A percentile compares a stretch with the other conserved stretches of the same genome.
Evolutionary conservation across 2,113 vertebrate species (phyloP).

Genomic region (Variabilichromis moorii): DNA sequence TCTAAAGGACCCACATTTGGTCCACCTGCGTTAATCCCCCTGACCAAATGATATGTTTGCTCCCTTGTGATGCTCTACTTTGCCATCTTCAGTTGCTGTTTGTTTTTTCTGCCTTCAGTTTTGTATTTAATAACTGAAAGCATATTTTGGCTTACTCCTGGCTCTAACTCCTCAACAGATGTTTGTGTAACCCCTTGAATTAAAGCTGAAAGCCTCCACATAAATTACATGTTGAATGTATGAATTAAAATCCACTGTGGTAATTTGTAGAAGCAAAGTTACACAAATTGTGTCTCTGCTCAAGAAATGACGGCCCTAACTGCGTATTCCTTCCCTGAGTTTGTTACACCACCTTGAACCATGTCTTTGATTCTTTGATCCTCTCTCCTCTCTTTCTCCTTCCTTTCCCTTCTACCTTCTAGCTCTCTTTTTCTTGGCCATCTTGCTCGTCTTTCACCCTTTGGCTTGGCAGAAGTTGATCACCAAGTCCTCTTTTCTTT

Average conservation of each 20-base stretch:
- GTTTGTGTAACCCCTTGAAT: background rate
- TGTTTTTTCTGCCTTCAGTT: background rate
- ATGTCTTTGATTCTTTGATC: background rate
- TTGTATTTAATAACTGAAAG: background rate
- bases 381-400: background rate
- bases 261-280: background rate
- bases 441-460: background rate
- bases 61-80: background rate
- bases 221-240: background rate
- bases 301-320: background rate
- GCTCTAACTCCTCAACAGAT: background rate
- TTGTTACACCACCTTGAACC: background rate
- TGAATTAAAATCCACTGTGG: background rate
- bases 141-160: background rate
- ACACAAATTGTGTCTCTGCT: background rate
- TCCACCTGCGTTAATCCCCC: fast-evolving
- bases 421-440: background rate
- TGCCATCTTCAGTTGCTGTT: background rate
- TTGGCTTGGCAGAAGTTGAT: background rate
- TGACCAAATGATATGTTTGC: background rate
- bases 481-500: constrained; percentile 8
- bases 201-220: background rate
- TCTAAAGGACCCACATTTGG: background rate
- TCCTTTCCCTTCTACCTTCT: background rate
- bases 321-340: background rate